Evolutionary conservation across 2,113 vertebrate genomes (phyloP).

Genomic region (Nyctereutes procyonoides): DNA sequence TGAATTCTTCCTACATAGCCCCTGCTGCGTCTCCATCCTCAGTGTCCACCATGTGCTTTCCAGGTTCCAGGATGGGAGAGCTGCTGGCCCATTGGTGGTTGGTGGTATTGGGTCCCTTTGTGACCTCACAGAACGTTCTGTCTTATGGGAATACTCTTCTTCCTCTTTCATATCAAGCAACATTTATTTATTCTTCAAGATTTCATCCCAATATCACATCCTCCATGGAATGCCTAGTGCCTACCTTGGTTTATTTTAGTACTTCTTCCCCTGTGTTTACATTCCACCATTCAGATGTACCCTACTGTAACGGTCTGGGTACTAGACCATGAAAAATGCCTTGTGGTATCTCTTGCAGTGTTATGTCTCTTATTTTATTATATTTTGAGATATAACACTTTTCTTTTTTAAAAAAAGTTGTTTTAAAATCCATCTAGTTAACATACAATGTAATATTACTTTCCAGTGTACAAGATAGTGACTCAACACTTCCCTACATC

Average conservation of each 20-base stretch:
- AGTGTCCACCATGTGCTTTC: background rate
- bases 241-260: background rate
- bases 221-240: background rate
- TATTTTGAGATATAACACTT: background rate
- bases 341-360: background rate
- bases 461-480: background rate
- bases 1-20: fast-evolving
- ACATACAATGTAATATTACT: background rate
- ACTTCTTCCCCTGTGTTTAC: background rate
- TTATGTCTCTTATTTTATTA: background rate
- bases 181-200: too few species aligned
- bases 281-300: fast-evolving
- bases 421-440: background rate
- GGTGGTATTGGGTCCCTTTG: background rate
- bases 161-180: background rate
- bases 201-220: background rate
- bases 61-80: background rate
- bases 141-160: background rate
- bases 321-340: background rate
- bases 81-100: fast-evolving
- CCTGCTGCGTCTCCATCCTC: fast-evolving
- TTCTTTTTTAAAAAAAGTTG: background rate
- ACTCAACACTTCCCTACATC: background rate
- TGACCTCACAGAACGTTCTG: fast-evolving
- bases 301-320: fast-evolving